Conservation (phyloP, 2,888 invertebrate species). For the Bombylius major region DNA sequence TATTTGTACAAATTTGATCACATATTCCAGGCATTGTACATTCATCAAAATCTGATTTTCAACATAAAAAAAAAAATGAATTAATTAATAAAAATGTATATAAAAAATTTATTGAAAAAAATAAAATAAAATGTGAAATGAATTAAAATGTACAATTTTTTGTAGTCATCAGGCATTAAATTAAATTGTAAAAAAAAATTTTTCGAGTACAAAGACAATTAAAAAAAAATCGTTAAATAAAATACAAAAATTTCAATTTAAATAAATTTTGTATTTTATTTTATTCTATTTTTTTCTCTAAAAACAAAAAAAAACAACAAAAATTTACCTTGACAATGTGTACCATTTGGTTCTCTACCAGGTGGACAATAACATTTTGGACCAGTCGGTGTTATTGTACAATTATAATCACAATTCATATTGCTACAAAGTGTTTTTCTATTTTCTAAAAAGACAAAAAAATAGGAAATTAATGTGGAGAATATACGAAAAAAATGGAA, state of each 20-base stretch:
- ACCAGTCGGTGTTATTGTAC: conserved; percentile 57
- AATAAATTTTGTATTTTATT: too few species aligned
- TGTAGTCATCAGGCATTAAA: too few species aligned
- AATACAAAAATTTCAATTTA: too few species aligned
- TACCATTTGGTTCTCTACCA: conserved; percentile 47
- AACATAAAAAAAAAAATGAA: neutral
- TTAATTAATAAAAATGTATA: neutral
- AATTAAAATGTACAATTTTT: too few species aligned
- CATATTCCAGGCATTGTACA: conserved; percentile 58
- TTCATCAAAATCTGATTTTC: conserved; percentile 62
- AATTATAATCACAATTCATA: conserved; percentile 50
- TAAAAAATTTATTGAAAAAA: neutral
- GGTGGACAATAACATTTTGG: conserved; percentile 61
- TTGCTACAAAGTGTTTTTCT: conserved; percentile 36
- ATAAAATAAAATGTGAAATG: neutral
- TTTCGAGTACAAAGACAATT: too few species aligned
- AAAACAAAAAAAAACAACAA: neutral
- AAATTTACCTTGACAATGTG: conserved; percentile 44
- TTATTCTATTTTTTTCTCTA: too few species aligned
- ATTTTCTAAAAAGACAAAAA: conserved; percentile 17
- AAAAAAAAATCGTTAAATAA: too few species aligned
- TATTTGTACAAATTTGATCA: conserved; percentile 61
- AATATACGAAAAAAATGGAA: neutral
- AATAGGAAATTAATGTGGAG: neutral
- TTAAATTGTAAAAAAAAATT: too few species aligned